These are phyloP conservation scores for Scortum barcoo DNA, from an alignment of 2,113 vertebrate species.

Conservation along the genomic window DNA sequence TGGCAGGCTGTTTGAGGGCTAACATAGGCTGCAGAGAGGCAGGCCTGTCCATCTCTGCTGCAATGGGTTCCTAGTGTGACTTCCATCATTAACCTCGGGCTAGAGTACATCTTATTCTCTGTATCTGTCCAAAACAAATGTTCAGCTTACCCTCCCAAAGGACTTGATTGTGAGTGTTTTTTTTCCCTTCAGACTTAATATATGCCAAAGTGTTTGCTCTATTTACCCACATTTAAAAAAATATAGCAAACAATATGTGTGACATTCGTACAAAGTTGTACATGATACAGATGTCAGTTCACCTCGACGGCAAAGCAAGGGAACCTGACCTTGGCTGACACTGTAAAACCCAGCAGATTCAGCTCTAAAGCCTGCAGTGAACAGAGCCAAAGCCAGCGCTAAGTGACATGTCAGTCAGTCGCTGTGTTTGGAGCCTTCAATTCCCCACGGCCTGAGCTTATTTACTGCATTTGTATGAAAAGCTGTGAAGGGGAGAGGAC, in stretches of 20 bases:
- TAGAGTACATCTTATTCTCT: constrained; percentile 36
- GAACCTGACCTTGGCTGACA: constrained; percentile 48
- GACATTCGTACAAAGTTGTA: constrained; percentile 13
- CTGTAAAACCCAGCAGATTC: constrained; percentile 60
- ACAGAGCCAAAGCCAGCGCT: constrained; percentile 77
- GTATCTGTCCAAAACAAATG: constrained; percentile 18
- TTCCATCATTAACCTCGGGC: constrained; percentile 54
- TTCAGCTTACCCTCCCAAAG: constrained; percentile 10
- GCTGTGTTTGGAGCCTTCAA: constrained; percentile 81
- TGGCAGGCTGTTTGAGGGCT: constrained; percentile 63
- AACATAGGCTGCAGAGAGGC: constrained; percentile 44
- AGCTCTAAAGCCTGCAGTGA: constrained; percentile 73
- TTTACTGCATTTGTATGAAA: constrained; percentile 86
- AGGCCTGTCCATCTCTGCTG: constrained; percentile 58
- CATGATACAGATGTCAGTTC: constrained; percentile 65
- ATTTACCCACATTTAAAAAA: constrained; percentile 37
- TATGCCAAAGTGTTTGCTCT: neutral
- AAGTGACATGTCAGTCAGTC: constrained; percentile 82
- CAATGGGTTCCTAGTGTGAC: constrained; percentile 37
- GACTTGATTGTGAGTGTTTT: constrained; percentile 5
- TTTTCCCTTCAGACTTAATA: neutral
- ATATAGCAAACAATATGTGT: constrained; percentile 5
- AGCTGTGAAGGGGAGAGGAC: constrained; percentile 74
- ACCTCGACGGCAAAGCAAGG: constrained; percentile 65
- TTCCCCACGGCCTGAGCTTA: constrained; percentile 80